Evolutionary conservation across 2,888 invertebrate genomes (phyloP).

Genomic region (Cerastis rubricosa): DNA sequence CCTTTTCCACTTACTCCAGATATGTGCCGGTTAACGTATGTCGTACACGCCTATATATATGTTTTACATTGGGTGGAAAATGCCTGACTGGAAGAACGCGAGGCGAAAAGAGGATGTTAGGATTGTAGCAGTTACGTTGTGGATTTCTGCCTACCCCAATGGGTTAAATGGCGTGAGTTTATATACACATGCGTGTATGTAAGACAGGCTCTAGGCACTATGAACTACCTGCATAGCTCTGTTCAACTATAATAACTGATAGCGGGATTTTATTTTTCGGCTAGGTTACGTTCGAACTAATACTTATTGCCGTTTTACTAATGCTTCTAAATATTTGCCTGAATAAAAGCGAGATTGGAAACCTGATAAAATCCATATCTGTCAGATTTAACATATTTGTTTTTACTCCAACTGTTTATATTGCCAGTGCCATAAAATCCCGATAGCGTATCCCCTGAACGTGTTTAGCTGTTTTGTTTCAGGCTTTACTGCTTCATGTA

Average conservation of each 20-base stretch:
- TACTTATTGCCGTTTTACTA: neutral
- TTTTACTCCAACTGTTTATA: neutral
- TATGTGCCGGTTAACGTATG: neutral
- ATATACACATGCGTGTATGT: neutral
- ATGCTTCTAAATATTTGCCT: neutral
- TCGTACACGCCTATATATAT: neutral
- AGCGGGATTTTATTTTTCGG: neutral
- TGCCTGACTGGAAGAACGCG: neutral
- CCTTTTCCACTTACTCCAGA: neutral
- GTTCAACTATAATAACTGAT: neutral
- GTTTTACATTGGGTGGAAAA: neutral
- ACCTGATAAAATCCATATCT: neutral
- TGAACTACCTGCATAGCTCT: neutral
- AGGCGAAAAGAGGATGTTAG: neutral
- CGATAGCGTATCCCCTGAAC: neutral
- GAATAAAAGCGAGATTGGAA: constrained; percentile 6
- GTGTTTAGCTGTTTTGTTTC: constrained; percentile 3
- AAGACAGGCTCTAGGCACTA: neutral
- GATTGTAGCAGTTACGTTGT: neutral
- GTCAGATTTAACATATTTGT: neutral
- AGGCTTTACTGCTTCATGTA: neutral
- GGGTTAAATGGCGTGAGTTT: neutral
- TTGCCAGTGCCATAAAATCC: neutral
- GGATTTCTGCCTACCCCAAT: neutral
- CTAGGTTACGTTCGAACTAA: neutral